Evolutionary conservation across 2,113 vertebrate genomes (phyloP), one percentile per base, ranked within the genome.

Genomic region (Setophaga kirtlandii): DNA sequence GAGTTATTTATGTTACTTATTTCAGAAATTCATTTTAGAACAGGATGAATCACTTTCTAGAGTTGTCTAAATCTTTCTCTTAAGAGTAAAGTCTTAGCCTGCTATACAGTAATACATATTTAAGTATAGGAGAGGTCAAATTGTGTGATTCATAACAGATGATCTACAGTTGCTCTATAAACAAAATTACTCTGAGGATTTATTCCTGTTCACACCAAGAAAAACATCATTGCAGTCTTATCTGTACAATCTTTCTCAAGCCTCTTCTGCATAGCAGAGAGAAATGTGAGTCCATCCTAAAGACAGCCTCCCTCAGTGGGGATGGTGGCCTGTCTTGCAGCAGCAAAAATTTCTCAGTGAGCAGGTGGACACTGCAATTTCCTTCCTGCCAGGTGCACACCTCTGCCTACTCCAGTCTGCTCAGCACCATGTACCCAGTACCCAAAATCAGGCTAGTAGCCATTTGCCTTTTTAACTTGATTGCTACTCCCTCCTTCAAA

Each of bases 391-490:
- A 63, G 1, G 8, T 17, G 4, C 19, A 77, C 35, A 47, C 16
- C 11, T 46, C 6, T 10, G 4, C 44, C 28, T 37, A 6, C 9
- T 33, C 22, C 10, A 0, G 5, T 11, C 22, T 37, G 27, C 22
- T 77, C 39, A 41, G 37, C 22, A 63, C 3, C 15, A 8, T 2
- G 1, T 46, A 5, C 58, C 46, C 18, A n/a, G 13, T 6, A 28
- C 6, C 7, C 12, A 67, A 37, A 35, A 37, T 15, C 0, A 4
- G 19, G 19, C 3, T 53, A 13, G 22, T 10, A 37, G 5, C 3
- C 50, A 58, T 21, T 14, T 75, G 37, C 24, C 15, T 70, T 74
- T 89, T 55, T 20, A 5, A 27, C 11, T 44, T 63, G 22, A 13
- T 31, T 71, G 31, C n/a, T n/a, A n/a, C 6, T 4, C 10, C 3